Conservation (phyloP, 2,888 invertebrate genomes). For the Hydrotaea cyrtoneurina region DNA sequence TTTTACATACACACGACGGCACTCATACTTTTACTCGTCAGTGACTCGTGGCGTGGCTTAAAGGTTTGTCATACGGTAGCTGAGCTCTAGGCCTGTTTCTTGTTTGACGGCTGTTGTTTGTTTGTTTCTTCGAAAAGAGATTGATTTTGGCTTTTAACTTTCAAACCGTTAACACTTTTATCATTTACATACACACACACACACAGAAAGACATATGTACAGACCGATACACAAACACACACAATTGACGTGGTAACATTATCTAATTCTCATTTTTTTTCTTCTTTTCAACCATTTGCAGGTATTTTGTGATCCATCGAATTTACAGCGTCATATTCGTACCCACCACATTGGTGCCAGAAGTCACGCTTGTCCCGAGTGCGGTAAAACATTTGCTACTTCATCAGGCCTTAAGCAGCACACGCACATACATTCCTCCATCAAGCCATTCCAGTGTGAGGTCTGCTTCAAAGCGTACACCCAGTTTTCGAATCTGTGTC, state of each 20-base stretch:
- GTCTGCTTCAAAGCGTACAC: slow-evolving; percentile 99
- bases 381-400: slow-evolving; percentile 99
- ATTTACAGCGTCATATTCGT: slow-evolving; percentile 97
- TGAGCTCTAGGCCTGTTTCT: slow-evolving; percentile 58
- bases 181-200: neutral
- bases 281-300: slow-evolving; percentile 81
- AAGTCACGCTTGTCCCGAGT: slow-evolving; percentile 98
- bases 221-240: slow-evolving; percentile 29
- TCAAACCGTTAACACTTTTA: slow-evolving; percentile 47
- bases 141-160: slow-evolving; percentile 47
- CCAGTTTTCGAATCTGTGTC: slow-evolving; percentile 99
- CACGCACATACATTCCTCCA: slow-evolving; percentile 98
- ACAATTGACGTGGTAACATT: slow-evolving; percentile 31
- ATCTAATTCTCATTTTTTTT: slow-evolving; percentile 49
- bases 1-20: slow-evolving; percentile 37
- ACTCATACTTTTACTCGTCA: slow-evolving; percentile 54
- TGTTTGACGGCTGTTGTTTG: slow-evolving; percentile 25
- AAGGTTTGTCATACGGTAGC: slow-evolving; percentile 65
- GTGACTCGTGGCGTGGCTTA: slow-evolving; percentile 16
- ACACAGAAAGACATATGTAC: slow-evolving; percentile 8
- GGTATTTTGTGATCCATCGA: slow-evolving; percentile 97
- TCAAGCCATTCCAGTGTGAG: slow-evolving; percentile 98
- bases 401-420: slow-evolving; percentile 99
- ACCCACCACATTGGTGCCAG: slow-evolving; percentile 97
- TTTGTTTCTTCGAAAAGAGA: slow-evolving; percentile 23